Percentiles rank a stretch among this genome's conserved stretches.
Evolutionary conservation across 2,113 vertebrate species (phyloP).

Genomic region (Potamarius usumacintae): DNA sequence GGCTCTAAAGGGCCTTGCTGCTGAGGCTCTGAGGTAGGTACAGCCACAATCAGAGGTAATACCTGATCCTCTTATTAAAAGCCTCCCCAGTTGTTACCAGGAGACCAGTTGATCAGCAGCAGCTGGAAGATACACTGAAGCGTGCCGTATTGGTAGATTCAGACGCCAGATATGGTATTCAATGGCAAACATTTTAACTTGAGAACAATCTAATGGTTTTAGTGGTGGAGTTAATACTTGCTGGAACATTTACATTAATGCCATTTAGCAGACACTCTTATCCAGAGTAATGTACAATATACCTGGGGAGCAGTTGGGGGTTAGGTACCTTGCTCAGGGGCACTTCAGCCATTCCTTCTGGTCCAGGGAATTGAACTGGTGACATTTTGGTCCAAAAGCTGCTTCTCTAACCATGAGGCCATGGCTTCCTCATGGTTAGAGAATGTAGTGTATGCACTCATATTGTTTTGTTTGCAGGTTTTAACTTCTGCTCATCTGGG

Average conservation of each 20-base stretch:
- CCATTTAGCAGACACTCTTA: no score
- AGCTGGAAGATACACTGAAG: background rate
- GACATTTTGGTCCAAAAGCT: no score
- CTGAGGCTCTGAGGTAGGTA: background rate
- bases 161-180: background rate
- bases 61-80: background rate
- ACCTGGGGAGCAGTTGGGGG: no score
- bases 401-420: no score
- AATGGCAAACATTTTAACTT: background rate
- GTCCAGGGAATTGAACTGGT: no score
- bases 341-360: no score
- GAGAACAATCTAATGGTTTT: background rate
- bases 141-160: background rate
- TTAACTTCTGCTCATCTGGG: constrained; percentile 97
- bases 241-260: no score
- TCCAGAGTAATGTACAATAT: no score
- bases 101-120: background rate
- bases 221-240: background rate
- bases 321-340: no score
- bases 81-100: background rate
- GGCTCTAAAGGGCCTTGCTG: background rate
- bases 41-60: background rate
- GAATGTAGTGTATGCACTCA: no score
- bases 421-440: no score
- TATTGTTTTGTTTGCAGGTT: constrained; percentile 71